Evolutionary conservation across 2,113 vertebrate species (phyloP), one percentile per base, ranked within the genome.

Genomic region (Pampusana beccarii): DNA sequence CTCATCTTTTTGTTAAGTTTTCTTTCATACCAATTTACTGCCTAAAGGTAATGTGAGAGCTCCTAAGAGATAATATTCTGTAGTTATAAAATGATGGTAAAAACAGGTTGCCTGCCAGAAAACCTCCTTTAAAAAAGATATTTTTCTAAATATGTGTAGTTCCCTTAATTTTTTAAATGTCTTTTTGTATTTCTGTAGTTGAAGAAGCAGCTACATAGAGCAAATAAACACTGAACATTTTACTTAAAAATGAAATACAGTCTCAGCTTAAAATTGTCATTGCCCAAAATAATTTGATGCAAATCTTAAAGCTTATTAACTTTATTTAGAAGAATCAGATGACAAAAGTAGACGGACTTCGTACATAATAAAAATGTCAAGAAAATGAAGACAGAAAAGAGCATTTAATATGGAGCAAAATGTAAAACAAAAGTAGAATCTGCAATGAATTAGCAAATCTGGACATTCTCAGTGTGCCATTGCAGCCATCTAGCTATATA

Each of bases 401-500:
- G 42, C n/a, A 61, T 15, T 93, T 95, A 80, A 51, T 53, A 56
- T 44, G 66, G 92, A 83, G 51, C 33, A 86, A 86, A 92, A 79
- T 38, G 66, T 21, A 54, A 86, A 93, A 2, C 61, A 80, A 67
- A 88, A 89, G 46, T 26, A 79, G 65, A 78, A 83, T 50, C 66
- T 5, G 0, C 74, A 66, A 78, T 11, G 56, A 81, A 73, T 86
- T 86, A 88, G 40, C 91, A 88, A 90, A 77, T 53, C 50, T 57
- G 75, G 58, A 46, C 17, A 9, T 51, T 65, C 34, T 71, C 28
- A 48, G 67, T 61, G 95, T 83, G 80, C 38, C 81, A 38, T 50
- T 96, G 88, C 94, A 97, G 96, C 97, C 97, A 95, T 95, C 97
- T 97, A 96, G 92, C 83, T 64, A 58, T n/a, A 10, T 1, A 38